Conservation (phyloP, 1,140 invertebrate genomes). For the Aphelenchoides avenae region DNA sequence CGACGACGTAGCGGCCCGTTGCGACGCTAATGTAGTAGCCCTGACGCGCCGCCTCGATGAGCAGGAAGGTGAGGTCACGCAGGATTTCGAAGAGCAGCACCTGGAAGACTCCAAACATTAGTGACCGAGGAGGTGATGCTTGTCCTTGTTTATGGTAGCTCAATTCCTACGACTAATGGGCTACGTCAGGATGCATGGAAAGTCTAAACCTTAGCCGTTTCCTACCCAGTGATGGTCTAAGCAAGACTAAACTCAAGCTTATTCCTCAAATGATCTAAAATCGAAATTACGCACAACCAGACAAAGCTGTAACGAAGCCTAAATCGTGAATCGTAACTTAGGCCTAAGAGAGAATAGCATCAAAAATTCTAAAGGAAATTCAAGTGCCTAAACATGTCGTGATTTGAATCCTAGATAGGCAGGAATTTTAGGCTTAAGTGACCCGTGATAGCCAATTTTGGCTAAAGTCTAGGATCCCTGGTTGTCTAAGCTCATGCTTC, state of each 20-base stretch:
- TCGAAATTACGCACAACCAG: no score
- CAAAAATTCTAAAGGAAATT: no score
- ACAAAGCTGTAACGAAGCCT: no score
- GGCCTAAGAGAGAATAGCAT: no score
- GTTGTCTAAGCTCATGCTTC: no score
- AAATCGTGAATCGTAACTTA: no score
- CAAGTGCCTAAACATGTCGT: no score
- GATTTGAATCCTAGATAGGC: no score
- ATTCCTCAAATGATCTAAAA: no score
- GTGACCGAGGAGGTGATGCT: background rate
- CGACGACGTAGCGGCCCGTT: background rate
- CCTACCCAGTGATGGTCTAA: background rate
- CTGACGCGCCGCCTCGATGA: background rate
- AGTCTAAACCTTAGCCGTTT: background rate
- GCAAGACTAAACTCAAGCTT: conserved; percentile 7
- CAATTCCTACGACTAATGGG: background rate
- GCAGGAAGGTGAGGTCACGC: background rate
- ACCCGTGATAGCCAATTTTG: no score
- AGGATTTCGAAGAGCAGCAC: background rate
- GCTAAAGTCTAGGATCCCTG: no score
- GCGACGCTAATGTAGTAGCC: conserved; percentile 4
- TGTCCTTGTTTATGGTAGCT: background rate
- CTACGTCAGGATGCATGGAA: background rate
- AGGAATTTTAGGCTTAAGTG: no score
- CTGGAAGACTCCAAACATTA: background rate